phyloP scores from a whole-genome alignment of 2,113 vertebrate species.

The Leptosomus discolor region DNA sequence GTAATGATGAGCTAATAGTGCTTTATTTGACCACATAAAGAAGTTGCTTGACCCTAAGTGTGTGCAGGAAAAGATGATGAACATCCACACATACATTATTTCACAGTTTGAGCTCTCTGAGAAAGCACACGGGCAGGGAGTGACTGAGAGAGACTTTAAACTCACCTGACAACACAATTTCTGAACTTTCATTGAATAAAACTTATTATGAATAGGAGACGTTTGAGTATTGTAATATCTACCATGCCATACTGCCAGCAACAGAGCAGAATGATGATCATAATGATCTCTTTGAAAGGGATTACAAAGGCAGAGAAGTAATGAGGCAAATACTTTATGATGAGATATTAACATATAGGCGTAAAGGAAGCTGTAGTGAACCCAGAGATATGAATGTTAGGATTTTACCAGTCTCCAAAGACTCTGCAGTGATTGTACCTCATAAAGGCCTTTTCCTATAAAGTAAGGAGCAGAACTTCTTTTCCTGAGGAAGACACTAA shows the following conservation, averaged over 20 bases:
- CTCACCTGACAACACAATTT: background rate
- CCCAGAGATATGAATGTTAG: background rate
- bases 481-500: background rate
- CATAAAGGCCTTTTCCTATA: background rate
- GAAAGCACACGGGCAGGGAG: background rate
- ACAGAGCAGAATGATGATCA: background rate
- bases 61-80: background rate
- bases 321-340: background rate
- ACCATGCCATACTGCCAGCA: background rate
- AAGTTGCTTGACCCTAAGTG: background rate
- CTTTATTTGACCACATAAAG: background rate
- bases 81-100: background rate
- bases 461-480: background rate
- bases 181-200: background rate
- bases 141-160: background rate
- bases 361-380: background rate
- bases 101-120: background rate
- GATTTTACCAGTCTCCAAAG: background rate
- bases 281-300: background rate
- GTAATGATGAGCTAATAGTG: background rate
- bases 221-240: background rate
- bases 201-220: background rate
- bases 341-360: background rate
- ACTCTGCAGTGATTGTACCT: background rate
- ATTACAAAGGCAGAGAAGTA: slow-evolving; percentile 1